Evolutionary conservation across 2,113 vertebrate species (phyloP).

Genomic region (Hylia prasina): DNA sequence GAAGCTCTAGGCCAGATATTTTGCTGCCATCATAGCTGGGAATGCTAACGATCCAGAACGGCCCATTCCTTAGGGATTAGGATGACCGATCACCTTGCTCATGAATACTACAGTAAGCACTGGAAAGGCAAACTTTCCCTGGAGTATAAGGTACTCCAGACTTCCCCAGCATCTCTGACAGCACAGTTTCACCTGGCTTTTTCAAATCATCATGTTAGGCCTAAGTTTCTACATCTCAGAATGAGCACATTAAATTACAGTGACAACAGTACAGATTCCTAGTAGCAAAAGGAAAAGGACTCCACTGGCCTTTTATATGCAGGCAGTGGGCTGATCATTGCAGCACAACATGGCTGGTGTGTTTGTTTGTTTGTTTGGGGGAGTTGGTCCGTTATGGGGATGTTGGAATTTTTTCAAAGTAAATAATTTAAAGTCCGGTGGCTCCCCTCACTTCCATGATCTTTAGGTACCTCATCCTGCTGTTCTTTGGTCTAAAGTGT

Average conservation of each 20-base stretch:
- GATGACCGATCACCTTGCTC: neutral
- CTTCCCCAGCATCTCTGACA: neutral
- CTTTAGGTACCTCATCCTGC: neutral
- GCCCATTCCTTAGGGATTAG: neutral
- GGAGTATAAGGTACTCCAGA: neutral
- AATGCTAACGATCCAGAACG: neutral
- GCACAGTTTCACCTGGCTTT: neutral
- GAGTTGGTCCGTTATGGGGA: accelerated
- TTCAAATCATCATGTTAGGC: neutral
- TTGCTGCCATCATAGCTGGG: neutral
- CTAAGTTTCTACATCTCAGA: neutral
- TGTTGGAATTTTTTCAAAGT: neutral
- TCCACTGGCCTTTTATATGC: neutral
- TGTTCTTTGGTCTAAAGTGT: neutral
- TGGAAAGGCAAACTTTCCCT: neutral
- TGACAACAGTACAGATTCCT: neutral
- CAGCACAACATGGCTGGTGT: neutral
- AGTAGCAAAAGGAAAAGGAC: neutral
- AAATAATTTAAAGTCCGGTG: neutral
- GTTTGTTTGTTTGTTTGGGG: neutral
- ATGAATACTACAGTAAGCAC: neutral
- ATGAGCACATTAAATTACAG: neutral
- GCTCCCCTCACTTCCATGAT: neutral
- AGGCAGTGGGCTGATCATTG: neutral
- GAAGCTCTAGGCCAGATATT: neutral